Percentiles rank a stretch among this genome's conserved stretches.
phyloP scores from a whole-genome alignment of 92 coral and sea anemone genomes.

The Blastomussa wellsi region DNA sequence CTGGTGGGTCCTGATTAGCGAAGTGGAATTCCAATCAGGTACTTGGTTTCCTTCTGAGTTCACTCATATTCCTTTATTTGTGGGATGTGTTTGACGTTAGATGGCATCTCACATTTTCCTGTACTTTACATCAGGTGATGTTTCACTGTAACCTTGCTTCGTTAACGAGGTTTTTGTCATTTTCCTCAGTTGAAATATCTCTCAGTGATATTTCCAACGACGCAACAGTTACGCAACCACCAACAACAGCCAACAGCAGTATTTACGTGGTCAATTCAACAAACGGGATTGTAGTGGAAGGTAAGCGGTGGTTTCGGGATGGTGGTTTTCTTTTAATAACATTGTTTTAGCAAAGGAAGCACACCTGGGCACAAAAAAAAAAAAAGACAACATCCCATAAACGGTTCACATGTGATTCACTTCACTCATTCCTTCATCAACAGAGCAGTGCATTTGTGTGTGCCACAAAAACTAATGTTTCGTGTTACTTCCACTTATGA shows the following conservation, averaged over 20 bases:
- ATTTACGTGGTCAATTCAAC: slow-evolving; percentile 1
- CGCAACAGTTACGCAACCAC: background rate
- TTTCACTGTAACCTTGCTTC: background rate
- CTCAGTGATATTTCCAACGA: background rate
- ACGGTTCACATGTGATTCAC: no score
- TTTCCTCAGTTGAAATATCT: slow-evolving; percentile 5
- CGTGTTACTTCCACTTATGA: background rate
- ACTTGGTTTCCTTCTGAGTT: slow-evolving; percentile 1
- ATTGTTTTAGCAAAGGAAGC: background rate
- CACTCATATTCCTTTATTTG: background rate
- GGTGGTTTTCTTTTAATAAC: background rate
- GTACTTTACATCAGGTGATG: background rate
- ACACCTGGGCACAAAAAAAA: background rate
- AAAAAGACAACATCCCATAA: no score
- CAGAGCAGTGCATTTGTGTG: background rate
- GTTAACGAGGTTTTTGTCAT: background rate
- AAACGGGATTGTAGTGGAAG: slow-evolving; percentile 1
- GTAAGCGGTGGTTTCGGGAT: background rate
- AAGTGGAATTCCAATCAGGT: slow-evolving; percentile 91
- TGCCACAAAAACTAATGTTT: background rate
- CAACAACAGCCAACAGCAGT: slow-evolving; percentile 21
- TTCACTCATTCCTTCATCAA: no score
- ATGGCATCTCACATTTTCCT: background rate
- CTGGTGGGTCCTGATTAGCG: slow-evolving; percentile 95
- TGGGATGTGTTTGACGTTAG: background rate